Evolutionary conservation across 2,797 vertebrate genomes (phyloP).

Genomic region (Sparidentex hasta): DNA sequence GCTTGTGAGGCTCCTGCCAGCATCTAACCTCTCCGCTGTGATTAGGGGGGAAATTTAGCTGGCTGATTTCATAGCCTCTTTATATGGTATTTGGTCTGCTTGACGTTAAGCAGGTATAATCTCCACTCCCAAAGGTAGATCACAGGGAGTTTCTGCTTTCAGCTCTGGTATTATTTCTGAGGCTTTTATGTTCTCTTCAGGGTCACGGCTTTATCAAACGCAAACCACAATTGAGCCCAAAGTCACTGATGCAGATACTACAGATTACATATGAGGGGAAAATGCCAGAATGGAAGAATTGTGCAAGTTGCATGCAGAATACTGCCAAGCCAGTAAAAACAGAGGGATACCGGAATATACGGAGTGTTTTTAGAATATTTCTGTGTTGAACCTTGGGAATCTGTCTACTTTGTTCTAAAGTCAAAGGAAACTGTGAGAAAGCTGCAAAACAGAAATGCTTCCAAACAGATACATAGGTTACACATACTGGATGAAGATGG

Average conservation of each 20-base stretch:
- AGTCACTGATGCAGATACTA: conserved; percentile 68
- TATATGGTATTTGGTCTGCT: conserved; percentile 71
- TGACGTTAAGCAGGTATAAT: conserved; percentile 82
- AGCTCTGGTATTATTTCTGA: conserved; percentile 64
- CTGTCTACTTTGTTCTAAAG: conserved; percentile 28
- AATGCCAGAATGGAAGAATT: conserved; percentile 39
- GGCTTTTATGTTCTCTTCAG: conserved; percentile 71
- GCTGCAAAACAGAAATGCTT: conserved; percentile 29
- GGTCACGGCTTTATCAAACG: conserved; percentile 61
- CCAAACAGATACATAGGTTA: conserved; percentile 2
- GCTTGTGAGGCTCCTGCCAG: conserved; percentile 50
- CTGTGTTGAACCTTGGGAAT: conserved; percentile 18
- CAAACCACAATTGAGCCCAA: conserved; percentile 56
- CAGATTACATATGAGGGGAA: conserved; percentile 51
- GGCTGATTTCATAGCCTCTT: conserved; percentile 71
- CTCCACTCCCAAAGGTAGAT: conserved; percentile 79
- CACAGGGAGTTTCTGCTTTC: conserved; percentile 73
- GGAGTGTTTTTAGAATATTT: conserved; percentile 14
- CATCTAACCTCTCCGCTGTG: conserved; percentile 57
- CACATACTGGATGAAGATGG: conserved; percentile 12
- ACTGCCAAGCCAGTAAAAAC: conserved; percentile 31
- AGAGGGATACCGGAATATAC: conserved; percentile 7
- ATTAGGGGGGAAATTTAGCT: conserved; percentile 62
- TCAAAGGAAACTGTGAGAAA: background rate
- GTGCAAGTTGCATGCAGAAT: conserved; percentile 11